Evolutionary conservation across 2,113 vertebrate genomes (phyloP).

Genomic region (Sylvietta virens): DNA sequence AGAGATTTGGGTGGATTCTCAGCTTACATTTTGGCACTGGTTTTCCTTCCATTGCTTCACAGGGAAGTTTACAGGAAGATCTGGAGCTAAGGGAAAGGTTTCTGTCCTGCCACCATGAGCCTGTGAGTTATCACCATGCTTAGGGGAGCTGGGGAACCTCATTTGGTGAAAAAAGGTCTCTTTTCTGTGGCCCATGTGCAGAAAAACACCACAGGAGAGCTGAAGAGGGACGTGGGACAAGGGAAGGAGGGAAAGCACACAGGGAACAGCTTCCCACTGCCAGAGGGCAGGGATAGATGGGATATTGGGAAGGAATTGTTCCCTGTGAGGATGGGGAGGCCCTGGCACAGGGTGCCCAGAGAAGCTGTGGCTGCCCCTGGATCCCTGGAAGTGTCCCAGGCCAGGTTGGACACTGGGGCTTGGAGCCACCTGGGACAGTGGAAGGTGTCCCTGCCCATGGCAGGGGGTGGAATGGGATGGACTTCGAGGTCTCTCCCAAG

Average conservation of each 20-base stretch:
- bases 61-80: neutral
- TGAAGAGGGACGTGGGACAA: neutral
- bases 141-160: neutral
- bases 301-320: neutral
- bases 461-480: fast-evolving
- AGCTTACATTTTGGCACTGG: neutral
- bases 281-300: neutral
- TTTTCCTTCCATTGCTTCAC: neutral
- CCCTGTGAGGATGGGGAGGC: fast-evolving
- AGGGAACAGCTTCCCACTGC: neutral
- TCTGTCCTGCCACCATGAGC: neutral
- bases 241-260: neutral
- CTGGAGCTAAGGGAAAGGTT: neutral
- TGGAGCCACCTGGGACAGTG: fast-evolving
- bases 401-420: fast-evolving
- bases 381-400: neutral
- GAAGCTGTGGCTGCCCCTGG: neutral
- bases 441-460: neutral
- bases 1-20: neutral
- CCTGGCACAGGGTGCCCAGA: neutral
- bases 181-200: neutral
- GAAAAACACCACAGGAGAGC: neutral
- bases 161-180: neutral
- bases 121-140: fast-evolving
- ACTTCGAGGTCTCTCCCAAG: neutral